Evolutionary conservation across 2,888 invertebrate genomes (phyloP).

Genomic region (Colletes collaris): DNA sequence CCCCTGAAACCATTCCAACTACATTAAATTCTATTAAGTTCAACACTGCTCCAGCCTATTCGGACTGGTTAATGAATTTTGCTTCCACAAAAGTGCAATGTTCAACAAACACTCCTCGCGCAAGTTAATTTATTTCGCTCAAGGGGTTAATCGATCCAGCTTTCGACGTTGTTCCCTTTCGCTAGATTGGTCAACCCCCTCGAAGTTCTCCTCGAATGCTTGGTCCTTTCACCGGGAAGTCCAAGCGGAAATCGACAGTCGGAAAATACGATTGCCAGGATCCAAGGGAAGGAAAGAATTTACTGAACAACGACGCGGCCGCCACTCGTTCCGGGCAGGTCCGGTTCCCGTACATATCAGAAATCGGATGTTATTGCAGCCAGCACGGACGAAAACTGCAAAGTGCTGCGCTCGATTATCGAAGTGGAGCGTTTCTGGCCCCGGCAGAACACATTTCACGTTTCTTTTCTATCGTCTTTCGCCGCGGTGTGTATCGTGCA

Average conservation of each 20-base stretch:
- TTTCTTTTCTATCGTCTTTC: constrained; percentile 32
- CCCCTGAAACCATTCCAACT: too few species aligned
- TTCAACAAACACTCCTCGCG: too few species aligned
- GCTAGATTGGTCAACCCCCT: constrained; percentile 16
- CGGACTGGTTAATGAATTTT: too few species aligned
- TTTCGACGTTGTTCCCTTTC: background rate
- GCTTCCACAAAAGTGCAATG: too few species aligned
- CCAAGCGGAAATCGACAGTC: constrained; percentile 40
- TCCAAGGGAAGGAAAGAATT: constrained; percentile 40
- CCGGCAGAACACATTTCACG: constrained; percentile 18
- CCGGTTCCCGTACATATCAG: constrained; percentile 48
- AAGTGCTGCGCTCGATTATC: constrained; percentile 63
- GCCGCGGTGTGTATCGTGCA: background rate
- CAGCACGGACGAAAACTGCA: constrained; percentile 55
- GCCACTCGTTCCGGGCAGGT: constrained; percentile 27
- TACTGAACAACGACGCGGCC: constrained; percentile 6
- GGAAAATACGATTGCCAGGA: constrained; percentile 52
- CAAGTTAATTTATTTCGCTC: background rate
- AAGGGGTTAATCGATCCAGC: background rate
- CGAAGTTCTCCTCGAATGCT: constrained; percentile 2
- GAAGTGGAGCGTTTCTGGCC: constrained; percentile 38
- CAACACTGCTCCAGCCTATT: too few species aligned
- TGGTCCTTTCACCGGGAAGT: constrained; percentile 30
- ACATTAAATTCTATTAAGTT: too few species aligned
- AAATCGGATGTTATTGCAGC: constrained; percentile 61